Evolutionary conservation across 1,140 invertebrate genomes (phyloP), one percentile per base, ranked within the genome.

Genomic region (Philaenus spumarius): DNA sequence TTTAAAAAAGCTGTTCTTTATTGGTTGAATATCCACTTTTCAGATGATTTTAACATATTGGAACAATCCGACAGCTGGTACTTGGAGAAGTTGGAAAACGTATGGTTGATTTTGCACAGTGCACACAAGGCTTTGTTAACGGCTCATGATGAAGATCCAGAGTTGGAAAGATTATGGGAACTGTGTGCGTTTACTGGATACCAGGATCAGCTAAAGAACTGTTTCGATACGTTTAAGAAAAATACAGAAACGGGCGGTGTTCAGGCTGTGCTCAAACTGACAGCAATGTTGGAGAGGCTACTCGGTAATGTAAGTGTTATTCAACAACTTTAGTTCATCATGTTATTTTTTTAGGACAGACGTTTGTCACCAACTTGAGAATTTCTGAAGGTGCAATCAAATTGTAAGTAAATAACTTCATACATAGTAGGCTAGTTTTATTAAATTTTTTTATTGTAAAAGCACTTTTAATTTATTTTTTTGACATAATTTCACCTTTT

Each of bases 221-320:
- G 20, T 39, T 14, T 20, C 19, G 11, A n/a, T n/a, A 19, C n/a
- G 4, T 15, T 15, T 53, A 14, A 37, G 14, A 12, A 39, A 7
- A 26, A 39, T 6, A 17, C 2, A 15, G 14, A 24, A 9, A 39
- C 2, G 20, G 54, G 46, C 24, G 34, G 12, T 23, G 24, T 37
- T 40, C 46, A 37, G 15, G 39, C 35, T 2, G 19, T 50, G 15
- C 37, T 61, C 15, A 12, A 46, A 19, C 19, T 61, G 40, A 61
- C 54, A 12, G 35, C 59, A 0, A 14, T 50, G 22, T 39, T 61
- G 3, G 59, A 61, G 24, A 37, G 54, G 14, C 46, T 53, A 17
- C 37, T 61, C 9, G 54, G 59, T 40, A 61, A 61, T 56, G 59
- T 61, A 42, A 51, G 59, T 59, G 3, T 4, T 30, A 30, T 30